A percentile compares a stretch with the other conserved stretches of the same genome.
These are phyloP conservation scores for Labeo rohita DNA, from an alignment of 2,113 vertebrate genomes.

Conservation along the genomic window DNA sequence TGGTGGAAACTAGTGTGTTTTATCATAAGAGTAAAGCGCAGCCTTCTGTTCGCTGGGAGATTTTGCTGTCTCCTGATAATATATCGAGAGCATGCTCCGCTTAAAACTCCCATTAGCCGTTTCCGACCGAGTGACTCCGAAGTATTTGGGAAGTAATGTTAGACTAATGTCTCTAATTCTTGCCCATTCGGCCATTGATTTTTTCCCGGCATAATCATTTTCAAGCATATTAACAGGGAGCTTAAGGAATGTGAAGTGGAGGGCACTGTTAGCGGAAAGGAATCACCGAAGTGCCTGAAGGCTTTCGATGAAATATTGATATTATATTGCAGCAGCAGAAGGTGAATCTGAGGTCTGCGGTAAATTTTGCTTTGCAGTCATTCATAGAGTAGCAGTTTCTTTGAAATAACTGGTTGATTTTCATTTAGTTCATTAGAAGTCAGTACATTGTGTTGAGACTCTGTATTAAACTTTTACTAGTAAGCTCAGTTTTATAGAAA, in stretches of 20 bases:
- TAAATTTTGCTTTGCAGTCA: slow-evolving; percentile 12
- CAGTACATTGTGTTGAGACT: neutral
- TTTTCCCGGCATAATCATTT: slow-evolving; percentile 68
- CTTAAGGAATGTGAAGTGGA: slow-evolving; percentile 59
- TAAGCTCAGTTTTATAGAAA: neutral
- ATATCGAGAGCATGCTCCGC: slow-evolving; percentile 6
- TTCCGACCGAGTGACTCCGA: slow-evolving; percentile 60
- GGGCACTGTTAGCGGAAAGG: slow-evolving; percentile 53
- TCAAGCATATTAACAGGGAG: slow-evolving; percentile 70
- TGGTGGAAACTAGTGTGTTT: slow-evolving; percentile 34
- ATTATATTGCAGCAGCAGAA: slow-evolving; percentile 4
- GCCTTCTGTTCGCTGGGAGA: slow-evolving; percentile 22
- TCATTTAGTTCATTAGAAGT: neutral
- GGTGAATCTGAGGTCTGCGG: slow-evolving; percentile 35
- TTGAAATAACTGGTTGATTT: neutral
- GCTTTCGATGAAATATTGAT: slow-evolving; percentile 36
- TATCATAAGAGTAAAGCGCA: slow-evolving; percentile 50
- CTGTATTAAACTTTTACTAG: neutral
- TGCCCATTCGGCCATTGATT: slow-evolving; percentile 68
- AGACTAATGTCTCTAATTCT: slow-evolving; percentile 75
- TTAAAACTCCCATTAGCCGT: slow-evolving; percentile 61
- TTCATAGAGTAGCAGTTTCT: neutral
- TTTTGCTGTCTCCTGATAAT: slow-evolving; percentile 31
- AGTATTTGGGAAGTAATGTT: slow-evolving; percentile 69
- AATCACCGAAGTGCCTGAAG: neutral